A percentile compares a stretch with the other conserved stretches of the same genome.
Conservation (phyloP, 2,113 vertebrate species). For the Typhlomys cinereus region DNA sequence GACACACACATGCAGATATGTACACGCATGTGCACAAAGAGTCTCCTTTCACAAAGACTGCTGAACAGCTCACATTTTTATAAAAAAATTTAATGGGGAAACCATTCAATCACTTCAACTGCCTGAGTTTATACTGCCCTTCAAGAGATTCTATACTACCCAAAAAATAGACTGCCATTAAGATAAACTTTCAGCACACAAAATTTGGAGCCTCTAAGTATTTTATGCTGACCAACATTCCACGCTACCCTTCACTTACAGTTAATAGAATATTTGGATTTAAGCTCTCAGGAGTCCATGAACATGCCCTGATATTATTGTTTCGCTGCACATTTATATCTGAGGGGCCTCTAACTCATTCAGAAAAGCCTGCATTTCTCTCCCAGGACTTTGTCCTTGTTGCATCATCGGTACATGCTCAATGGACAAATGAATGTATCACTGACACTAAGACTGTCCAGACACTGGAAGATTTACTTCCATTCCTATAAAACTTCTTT, state of each 20-base stretch:
- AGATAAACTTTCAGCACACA: neutral
- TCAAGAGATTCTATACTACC: no score
- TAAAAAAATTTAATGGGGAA: neutral
- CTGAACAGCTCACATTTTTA: neutral
- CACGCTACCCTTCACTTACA: neutral
- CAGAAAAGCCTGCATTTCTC: neutral
- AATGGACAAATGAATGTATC: slow-evolving; percentile 11
- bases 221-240: neutral
- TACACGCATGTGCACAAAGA: no score
- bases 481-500: neutral
- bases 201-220: neutral
- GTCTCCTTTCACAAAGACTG: neutral
- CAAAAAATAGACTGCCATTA: no score
- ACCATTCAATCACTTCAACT: neutral
- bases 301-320: neutral
- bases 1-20: no score
- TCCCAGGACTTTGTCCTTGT: neutral
- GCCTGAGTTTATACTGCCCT: neutral
- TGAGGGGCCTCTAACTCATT: neutral
- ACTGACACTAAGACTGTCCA: neutral
- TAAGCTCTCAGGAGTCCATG: neutral
- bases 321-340: neutral
- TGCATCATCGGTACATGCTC: neutral
- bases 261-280: neutral
- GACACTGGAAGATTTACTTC: slow-evolving; percentile 11